A percentile compares a stretch with the other conserved stretches of the same genome.
Evolutionary conservation across 2,888 invertebrate genomes (phyloP).

Genomic region (Calliphora vomitoria): DNA sequence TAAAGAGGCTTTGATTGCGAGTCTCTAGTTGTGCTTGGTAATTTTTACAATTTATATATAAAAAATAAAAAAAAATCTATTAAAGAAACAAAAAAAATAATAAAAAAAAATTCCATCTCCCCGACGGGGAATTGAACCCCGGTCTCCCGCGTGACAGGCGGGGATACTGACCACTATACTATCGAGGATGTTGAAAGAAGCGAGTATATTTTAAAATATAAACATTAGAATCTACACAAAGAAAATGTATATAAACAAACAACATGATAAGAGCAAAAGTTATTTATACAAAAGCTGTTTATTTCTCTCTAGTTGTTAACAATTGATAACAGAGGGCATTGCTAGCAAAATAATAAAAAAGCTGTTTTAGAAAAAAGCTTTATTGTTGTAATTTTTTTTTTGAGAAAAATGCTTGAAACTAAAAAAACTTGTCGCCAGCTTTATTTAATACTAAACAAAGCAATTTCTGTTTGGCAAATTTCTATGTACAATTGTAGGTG

Average conservation of each 20-base stretch:
- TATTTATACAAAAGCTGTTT: conserved; percentile 10
- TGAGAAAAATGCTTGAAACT: not conserved
- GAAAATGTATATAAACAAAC: not conserved
- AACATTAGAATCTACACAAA: not conserved
- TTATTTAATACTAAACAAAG: not conserved
- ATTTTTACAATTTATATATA: too few species aligned
- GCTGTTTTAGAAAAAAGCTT: not conserved
- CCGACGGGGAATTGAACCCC: conserved; percentile 84
- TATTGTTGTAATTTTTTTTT: too few species aligned
- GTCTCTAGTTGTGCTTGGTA: too few species aligned
- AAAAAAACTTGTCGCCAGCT: not conserved
- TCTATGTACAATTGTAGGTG: too few species aligned
- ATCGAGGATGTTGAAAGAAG: conserved; percentile 78
- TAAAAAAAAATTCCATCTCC: conserved; percentile 75
- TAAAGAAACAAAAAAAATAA: conserved; percentile 6
- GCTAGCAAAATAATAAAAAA: not conserved
- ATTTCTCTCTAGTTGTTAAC: not conserved
- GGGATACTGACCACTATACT: conserved; percentile 84
- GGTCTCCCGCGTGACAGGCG: conserved; percentile 84
- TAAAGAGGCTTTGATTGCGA: too few species aligned
- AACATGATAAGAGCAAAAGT: not conserved
- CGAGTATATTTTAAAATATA: not conserved
- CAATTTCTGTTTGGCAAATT: too few species aligned
- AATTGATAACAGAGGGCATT: conserved; percentile 53
- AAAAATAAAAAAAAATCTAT: too few species aligned